These are phyloP conservation scores for Tanytarsus gracilentus DNA, from an alignment of 2,888 invertebrate species.

Conservation along the genomic window DNA sequence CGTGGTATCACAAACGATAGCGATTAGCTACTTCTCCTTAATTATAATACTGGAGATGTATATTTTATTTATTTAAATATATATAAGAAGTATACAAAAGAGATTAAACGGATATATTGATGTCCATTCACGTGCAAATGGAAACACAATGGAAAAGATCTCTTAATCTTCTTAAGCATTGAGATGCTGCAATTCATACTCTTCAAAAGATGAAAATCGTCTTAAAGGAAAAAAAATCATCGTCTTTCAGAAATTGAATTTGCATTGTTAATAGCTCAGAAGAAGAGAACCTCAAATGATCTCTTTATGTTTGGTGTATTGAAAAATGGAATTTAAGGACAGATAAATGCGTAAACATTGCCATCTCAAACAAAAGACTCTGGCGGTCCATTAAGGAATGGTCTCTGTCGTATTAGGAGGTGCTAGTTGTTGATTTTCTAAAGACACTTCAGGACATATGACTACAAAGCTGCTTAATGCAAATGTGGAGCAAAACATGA, in stretches of 20 bases:
- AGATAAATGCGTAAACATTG: background rate
- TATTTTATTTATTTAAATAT: too few species aligned
- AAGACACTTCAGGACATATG: background rate
- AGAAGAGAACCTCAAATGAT: constrained; percentile 7
- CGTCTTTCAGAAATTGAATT: background rate
- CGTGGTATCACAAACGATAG: too few species aligned
- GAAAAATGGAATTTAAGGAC: constrained; percentile 2
- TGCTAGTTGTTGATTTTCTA: background rate
- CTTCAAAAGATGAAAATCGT: too few species aligned
- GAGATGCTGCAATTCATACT: too few species aligned
- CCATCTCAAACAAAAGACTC: background rate
- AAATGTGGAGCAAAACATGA: background rate
- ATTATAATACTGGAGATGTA: too few species aligned
- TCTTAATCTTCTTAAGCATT: too few species aligned
- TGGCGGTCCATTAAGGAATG: background rate
- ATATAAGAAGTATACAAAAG: too few species aligned
- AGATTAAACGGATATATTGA: too few species aligned
- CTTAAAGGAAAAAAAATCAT: background rate
- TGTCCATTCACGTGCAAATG: too few species aligned
- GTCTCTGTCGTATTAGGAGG: background rate
- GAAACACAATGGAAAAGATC: too few species aligned
- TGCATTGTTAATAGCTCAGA: background rate
- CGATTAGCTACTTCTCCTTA: too few species aligned
- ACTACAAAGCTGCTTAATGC: background rate
- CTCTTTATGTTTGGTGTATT: constrained; percentile 1